Evolutionary conservation across 2,797 vertebrate genomes (phyloP).

Genomic region (Enteromius radiatus): DNA sequence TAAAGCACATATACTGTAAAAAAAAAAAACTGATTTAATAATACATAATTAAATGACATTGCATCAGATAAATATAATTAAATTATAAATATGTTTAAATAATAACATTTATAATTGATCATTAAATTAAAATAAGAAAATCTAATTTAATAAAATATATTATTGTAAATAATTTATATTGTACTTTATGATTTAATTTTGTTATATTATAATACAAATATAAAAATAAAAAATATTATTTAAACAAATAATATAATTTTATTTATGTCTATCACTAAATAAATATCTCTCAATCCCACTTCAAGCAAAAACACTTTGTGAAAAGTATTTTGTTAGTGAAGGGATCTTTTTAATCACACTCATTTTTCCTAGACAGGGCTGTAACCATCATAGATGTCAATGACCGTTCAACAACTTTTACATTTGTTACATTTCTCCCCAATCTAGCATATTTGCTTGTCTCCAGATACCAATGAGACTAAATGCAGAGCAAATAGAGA

Average conservation of each 20-base stretch:
- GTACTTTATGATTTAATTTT: background rate
- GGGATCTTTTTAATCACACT: background rate
- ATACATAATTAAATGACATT: background rate
- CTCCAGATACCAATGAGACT: background rate
- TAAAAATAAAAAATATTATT: background rate
- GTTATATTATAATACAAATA: background rate
- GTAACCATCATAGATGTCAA: background rate
- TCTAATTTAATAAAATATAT: background rate
- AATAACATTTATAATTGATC: background rate
- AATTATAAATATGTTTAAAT: background rate
- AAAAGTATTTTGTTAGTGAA: too few relatives aligned
- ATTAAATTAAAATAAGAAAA: background rate
- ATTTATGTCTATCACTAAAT: background rate
- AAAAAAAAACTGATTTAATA: background rate
- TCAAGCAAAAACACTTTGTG: background rate
- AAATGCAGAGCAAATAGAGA: conserved; percentile 4
- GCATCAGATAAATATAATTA: background rate
- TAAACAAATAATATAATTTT: background rate
- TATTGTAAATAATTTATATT: background rate
- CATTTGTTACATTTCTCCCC: background rate
- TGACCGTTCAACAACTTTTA: background rate
- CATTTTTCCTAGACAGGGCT: background rate
- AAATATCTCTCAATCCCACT: background rate
- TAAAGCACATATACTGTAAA: background rate
- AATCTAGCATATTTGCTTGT: background rate